Evolutionary conservation across 2,888 invertebrate genomes (phyloP).

Genomic region (Drosophila flavopinicola): DNA sequence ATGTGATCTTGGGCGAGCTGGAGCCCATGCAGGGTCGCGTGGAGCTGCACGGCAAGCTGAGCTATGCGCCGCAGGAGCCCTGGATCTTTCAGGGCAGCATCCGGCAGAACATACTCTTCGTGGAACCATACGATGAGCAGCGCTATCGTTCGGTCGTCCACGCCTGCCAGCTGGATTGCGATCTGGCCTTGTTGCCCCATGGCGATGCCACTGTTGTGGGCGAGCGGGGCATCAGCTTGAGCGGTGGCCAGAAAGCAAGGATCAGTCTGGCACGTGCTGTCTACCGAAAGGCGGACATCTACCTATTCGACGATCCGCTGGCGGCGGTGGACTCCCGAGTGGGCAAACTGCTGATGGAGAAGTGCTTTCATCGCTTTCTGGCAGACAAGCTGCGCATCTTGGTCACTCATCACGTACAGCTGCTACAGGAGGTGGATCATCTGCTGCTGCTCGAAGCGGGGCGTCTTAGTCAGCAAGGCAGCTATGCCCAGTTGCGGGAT

Average conservation of each 20-base stretch:
- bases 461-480: slow-evolving; percentile 78
- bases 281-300: slow-evolving; percentile 90
- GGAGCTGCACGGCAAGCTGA: slow-evolving; percentile 87
- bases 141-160: slow-evolving; percentile 85
- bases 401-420: slow-evolving; percentile 89
- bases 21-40: slow-evolving; percentile 87
- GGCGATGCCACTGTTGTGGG: slow-evolving; percentile 86
- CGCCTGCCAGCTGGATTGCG: slow-evolving; percentile 87
- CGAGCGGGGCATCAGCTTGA: slow-evolving; percentile 89
- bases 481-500: slow-evolving; percentile 84
- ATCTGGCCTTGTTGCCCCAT: slow-evolving; percentile 87
- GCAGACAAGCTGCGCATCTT: slow-evolving; percentile 88
- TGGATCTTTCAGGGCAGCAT: slow-evolving; percentile 93
- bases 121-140: slow-evolving; percentile 87
- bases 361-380: slow-evolving; percentile 87
- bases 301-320: slow-evolving; percentile 90
- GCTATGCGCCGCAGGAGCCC: slow-evolving; percentile 92
- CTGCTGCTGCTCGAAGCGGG: slow-evolving; percentile 86
- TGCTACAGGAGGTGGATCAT: slow-evolving; percentile 85
- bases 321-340: slow-evolving; percentile 91
- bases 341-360: slow-evolving; percentile 89
- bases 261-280: slow-evolving; percentile 90
- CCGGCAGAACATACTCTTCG: slow-evolving; percentile 96
- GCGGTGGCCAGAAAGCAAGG: slow-evolving; percentile 91
- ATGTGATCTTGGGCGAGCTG: slow-evolving; percentile 90